A percentile compares a stretch with the other conserved stretches of the same genome.
Conservation (phyloP, 2,888 invertebrate species). For the Adelognathus sp. region DNA sequence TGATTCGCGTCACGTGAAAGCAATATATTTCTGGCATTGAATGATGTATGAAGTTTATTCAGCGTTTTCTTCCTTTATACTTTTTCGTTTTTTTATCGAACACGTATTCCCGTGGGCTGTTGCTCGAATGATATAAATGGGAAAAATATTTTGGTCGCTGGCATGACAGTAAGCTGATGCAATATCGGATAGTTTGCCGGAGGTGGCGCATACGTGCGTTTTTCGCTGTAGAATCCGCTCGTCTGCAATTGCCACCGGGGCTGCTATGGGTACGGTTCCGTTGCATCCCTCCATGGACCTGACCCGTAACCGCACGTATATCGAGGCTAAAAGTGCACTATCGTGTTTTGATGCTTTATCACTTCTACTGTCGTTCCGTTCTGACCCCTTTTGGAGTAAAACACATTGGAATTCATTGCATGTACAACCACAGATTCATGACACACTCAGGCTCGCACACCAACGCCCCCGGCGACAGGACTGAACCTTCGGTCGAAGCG, state of each 20-base stretch:
- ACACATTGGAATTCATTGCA: slow-evolving; percentile 53
- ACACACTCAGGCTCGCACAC: not conserved
- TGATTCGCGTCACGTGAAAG: not conserved
- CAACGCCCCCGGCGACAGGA: not conserved
- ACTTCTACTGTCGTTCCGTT: slow-evolving; percentile 25
- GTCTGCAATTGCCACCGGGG: not conserved
- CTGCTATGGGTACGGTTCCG: not conserved
- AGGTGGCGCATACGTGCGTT: slow-evolving; percentile 11
- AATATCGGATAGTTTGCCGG: slow-evolving; percentile 6
- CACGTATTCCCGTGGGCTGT: not conserved
- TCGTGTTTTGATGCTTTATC: slow-evolving; percentile 55
- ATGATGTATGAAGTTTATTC: not conserved
- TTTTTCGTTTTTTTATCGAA: not conserved
- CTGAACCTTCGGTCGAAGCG: not conserved
- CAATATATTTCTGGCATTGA: not conserved
- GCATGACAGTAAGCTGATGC: not conserved
- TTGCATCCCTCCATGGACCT: slow-evolving; percentile 8
- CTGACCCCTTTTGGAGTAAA: slow-evolving; percentile 11
- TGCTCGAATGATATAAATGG: slow-evolving; percentile 12
- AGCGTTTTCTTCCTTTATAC: not conserved
- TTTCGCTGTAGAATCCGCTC: not conserved
- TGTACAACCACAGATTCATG: slow-evolving; percentile 32
- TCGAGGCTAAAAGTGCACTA: slow-evolving; percentile 45
- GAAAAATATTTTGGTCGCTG: slow-evolving; percentile 18
- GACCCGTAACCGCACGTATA: slow-evolving; percentile 29